phyloP scores from a whole-genome alignment of 1,140 invertebrate genomes.

The Cephus cinctus region DNA sequence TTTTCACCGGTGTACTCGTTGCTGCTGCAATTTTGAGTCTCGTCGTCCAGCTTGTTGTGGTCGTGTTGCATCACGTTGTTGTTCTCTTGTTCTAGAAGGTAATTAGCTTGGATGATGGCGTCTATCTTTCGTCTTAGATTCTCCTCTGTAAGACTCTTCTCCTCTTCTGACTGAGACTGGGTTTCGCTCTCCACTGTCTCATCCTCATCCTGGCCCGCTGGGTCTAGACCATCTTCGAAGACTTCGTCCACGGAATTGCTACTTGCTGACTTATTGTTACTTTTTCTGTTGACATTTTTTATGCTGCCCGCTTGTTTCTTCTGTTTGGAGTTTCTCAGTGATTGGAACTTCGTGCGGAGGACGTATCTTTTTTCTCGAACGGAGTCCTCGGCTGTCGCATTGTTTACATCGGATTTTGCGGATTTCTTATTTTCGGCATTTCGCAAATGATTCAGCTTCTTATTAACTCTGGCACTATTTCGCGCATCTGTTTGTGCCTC shows the following conservation, averaged over 20 bases:
- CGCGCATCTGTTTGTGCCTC: too few relatives aligned
- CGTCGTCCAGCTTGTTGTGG: slow-evolving; percentile 12
- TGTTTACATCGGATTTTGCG: too few relatives aligned
- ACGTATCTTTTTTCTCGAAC: too few relatives aligned
- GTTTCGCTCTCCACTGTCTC: not conserved
- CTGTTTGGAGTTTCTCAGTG: too few relatives aligned
- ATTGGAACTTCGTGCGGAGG: too few relatives aligned
- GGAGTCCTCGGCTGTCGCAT: too few relatives aligned
- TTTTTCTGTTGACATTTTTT: slow-evolving; percentile 5
- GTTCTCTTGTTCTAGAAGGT: slow-evolving; percentile 39
- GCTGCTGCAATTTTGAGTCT: not conserved
- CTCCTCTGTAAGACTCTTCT: not conserved
- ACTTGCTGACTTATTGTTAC: too few relatives aligned
- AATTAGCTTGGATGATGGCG: slow-evolving; percentile 43
- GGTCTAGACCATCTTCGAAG: slow-evolving; percentile 28
- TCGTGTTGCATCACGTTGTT: slow-evolving; percentile 34
- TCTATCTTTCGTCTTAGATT: slow-evolving; percentile 30
- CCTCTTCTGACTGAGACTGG: not conserved
- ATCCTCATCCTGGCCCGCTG: not conserved
- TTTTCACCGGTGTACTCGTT: slow-evolving; percentile 4
- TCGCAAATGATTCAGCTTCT: too few relatives aligned
- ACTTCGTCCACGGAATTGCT: slow-evolving; percentile 5
- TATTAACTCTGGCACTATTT: too few relatives aligned
- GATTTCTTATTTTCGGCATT: too few relatives aligned
- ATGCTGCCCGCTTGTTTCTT: slow-evolving; percentile 6